phyloP scores from a whole-genome alignment of 1,140 invertebrate species.

The Drosophila gunungcola region DNA sequence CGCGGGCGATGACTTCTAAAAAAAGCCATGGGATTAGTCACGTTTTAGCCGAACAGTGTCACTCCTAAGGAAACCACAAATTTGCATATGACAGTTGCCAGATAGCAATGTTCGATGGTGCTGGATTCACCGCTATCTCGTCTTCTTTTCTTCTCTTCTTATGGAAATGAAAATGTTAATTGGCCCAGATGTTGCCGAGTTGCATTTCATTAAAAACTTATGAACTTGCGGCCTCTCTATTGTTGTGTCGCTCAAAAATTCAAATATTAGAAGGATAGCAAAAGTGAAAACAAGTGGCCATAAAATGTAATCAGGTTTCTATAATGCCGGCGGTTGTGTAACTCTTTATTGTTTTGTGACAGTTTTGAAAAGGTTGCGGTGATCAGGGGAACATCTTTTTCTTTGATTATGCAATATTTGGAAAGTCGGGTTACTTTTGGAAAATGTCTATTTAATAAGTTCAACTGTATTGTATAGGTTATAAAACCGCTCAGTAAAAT shows the following conservation, averaged over 20 bases:
- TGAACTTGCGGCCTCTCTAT: conserved; percentile 26
- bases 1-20: conserved; percentile 57
- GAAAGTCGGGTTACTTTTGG: neutral
- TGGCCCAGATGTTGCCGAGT: conserved; percentile 49
- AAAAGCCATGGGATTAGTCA: conserved; percentile 69
- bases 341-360: conserved; percentile 25
- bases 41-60: conserved; percentile 53
- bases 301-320: conserved; percentile 54
- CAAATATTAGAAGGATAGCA: conserved; percentile 55
- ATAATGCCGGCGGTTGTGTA: conserved; percentile 42
- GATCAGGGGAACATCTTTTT: neutral
- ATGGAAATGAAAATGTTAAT: conserved; percentile 64
- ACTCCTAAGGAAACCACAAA: conserved; percentile 40
- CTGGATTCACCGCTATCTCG: conserved; percentile 41
- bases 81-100: conserved; percentile 53
- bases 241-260: conserved; percentile 42
- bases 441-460: conserved; percentile 1
- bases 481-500: too few species aligned
- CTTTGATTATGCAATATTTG: conserved; percentile 18
- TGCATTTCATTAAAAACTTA: conserved; percentile 53
- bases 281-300: conserved; percentile 60
- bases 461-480: too few species aligned
- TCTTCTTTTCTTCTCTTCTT: conserved; percentile 28
- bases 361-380: conserved; percentile 9
- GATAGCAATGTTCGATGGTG: conserved; percentile 8